These are phyloP conservation scores for Lamprologus speciosus DNA, from an alignment of 2,113 vertebrate genomes.

Conservation along the genomic window DNA sequence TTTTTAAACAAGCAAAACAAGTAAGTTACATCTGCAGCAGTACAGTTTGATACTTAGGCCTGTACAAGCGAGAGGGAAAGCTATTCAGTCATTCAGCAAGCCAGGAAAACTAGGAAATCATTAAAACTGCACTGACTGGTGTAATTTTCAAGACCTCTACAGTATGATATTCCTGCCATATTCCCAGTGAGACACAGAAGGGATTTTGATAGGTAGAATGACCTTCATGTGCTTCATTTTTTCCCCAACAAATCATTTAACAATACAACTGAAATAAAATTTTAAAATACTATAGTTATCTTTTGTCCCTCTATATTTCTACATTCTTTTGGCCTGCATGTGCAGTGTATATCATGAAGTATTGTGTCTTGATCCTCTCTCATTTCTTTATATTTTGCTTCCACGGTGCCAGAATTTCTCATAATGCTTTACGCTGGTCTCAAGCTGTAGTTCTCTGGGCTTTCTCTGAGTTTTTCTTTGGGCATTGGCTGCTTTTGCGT, in stretches of 20 bases:
- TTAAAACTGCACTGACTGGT: not conserved
- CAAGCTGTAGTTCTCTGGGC: rapidly evolving
- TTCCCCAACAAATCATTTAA: not conserved
- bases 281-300: not conserved
- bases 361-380: not conserved
- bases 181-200: not conserved
- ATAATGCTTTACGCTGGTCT: not conserved
- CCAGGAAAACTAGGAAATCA: not conserved
- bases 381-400: not conserved
- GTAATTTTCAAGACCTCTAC: not conserved
- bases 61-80: not conserved
- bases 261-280: not conserved
- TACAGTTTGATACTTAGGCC: not conserved
- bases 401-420: not conserved
- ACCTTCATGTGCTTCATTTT: not conserved
- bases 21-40: not conserved
- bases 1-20: not conserved
- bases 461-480: not conserved
- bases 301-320: not conserved
- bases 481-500: not conserved
- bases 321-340: not conserved
- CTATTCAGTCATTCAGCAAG: not conserved
- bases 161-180: not conserved
- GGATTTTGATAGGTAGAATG: not conserved
- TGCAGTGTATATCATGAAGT: not conserved